Base-by-base conservation (phyloP, 1,140 invertebrate genomes). In the Meteorus sp. region DNA sequence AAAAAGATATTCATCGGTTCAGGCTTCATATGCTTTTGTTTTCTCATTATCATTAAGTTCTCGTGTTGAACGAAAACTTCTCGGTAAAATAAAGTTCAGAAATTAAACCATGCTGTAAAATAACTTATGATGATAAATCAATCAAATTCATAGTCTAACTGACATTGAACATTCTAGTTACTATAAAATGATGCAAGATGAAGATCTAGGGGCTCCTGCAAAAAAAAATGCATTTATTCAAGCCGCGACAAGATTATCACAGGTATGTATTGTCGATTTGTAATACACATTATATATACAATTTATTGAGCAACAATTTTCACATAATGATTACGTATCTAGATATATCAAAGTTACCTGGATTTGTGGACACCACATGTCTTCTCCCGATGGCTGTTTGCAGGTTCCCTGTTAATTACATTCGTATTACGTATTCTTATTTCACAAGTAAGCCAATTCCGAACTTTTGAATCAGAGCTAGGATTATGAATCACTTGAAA, bases 171-270 rank as follows among this genome's bases (percentile, higher is more conserved):
- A 15, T 39, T 39, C 3, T 58, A 63, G 48, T 59, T 45, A 61
- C 67, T 51, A 57, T 68, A 78, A 66, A 71, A 80, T 80, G 78
- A 79, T 80, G 77, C 76, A 79, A 69, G 77, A 80, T 78, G 78
- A 80, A 67, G 77, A 80, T 73, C 71, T 80, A 29, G 69, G 71
- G 53, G 69, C 72, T 70, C 61, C 76, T 58, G 35, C 61, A 31
- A 76, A 66, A 62, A 64, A 67, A 44, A 79, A 76, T 65, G 58
- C 75, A 20, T 69, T 79, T 31, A 71, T 69, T 61, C 76, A 79
- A 66, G 63, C 66, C 22, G 60, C 74, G 56, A 59, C 59, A 52
- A 78, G 69, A 74, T 63, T 79, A 72, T 77, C 75, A 62, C 78
- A 80, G 71, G 78, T 80, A 63, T 23, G 52, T 67, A 60, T 65